A percentile compares a stretch with the other conserved stretches of the same genome.
Evolutionary conservation across 1,140 invertebrate species (phyloP).

Genomic region (Triops cancriformis): DNA sequence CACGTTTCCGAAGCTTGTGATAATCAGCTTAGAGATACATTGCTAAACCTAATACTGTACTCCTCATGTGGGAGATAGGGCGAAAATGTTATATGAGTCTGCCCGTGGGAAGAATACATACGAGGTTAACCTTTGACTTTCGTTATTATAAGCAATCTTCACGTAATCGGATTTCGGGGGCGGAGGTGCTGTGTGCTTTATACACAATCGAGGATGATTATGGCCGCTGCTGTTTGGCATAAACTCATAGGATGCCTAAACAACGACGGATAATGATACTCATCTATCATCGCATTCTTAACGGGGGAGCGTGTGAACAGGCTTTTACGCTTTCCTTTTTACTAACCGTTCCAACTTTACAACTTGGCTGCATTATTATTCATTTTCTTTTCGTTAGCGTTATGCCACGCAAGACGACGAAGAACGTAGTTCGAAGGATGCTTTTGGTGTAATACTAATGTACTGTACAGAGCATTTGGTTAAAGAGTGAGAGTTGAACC

Average conservation of each 20-base stretch:
- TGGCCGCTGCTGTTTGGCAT: not conserved
- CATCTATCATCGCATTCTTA: slow-evolving; percentile 1
- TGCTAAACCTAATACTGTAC: not conserved
- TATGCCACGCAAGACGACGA: too few relatives aligned
- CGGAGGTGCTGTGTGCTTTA: not conserved
- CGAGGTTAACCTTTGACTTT: not conserved
- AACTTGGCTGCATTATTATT: too few relatives aligned
- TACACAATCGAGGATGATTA: not conserved
- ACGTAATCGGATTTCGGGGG: slow-evolving; percentile 3
- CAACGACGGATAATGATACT: not conserved
- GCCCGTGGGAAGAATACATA: not conserved
- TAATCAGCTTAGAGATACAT: slow-evolving; percentile 11
- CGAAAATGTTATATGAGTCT: not conserved
- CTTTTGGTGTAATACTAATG: too few relatives aligned
- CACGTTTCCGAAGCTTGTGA: not conserved
- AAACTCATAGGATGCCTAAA: not conserved
- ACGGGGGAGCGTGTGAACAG: not conserved
- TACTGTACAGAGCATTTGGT: too few relatives aligned
- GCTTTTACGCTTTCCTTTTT: not conserved
- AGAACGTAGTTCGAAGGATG: too few relatives aligned
- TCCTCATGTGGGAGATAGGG: not conserved
- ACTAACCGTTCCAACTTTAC: not conserved
- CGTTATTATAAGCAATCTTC: not conserved
- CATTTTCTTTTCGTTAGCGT: too few relatives aligned
- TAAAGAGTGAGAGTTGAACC: too few relatives aligned